Percentiles rank a stretch among this genome's conserved stretches.
phyloP scores from a whole-genome alignment of 30 jellyfish, hydroid and myxozoan species.

The Aurelia sp. region DNA sequence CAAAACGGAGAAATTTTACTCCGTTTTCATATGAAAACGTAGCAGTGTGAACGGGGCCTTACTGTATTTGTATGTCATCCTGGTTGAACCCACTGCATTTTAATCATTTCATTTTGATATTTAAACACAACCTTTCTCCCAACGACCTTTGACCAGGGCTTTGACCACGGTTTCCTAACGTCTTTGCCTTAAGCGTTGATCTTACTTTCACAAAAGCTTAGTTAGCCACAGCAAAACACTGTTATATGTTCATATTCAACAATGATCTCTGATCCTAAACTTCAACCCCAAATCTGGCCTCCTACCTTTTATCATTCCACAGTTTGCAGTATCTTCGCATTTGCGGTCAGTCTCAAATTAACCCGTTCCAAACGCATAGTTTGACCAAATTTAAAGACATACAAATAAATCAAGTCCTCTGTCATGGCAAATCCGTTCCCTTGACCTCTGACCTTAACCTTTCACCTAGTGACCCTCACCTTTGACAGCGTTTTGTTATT shows the following conservation, averaged over 20 bases:
- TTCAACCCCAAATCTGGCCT: not conserved
- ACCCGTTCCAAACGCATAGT: no score
- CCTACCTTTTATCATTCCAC: slow-evolving; percentile 7
- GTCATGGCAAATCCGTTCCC: not conserved
- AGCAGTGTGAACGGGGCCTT: no score
- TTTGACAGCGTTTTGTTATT: not conserved
- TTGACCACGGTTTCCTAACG: not conserved
- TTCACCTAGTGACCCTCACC: not conserved
- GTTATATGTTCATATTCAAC: not conserved
- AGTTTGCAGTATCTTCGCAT: not conserved
- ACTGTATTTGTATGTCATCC: not conserved
- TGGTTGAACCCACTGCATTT: no score
- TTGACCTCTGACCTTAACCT: not conserved
- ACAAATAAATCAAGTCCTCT: not conserved
- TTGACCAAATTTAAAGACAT: no score
- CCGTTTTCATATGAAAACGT: no score
- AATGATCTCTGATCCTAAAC: slow-evolving; percentile 32
- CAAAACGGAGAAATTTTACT: no score
- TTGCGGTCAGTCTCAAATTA: no score
- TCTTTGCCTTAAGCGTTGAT: not conserved
- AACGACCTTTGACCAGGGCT: not conserved
- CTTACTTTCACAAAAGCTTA: not conserved
- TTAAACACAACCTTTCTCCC: not conserved
- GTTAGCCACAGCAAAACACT: no score
- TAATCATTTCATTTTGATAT: not conserved